Conservation (phyloP, 2,888 invertebrate species). For the Sarcophaga rosellei region DNA sequence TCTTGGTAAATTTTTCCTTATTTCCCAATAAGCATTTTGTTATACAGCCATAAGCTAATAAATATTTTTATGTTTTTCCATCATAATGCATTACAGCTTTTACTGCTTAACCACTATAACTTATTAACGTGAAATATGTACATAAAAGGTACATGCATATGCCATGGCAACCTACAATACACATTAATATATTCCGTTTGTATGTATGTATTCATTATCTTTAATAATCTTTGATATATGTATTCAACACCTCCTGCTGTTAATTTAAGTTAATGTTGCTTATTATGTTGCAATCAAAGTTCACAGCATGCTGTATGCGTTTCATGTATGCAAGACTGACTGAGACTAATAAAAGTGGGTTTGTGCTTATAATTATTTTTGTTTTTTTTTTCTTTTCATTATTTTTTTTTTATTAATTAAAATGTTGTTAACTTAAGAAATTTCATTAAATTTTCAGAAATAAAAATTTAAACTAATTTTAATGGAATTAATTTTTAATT, state of each 20-base stretch:
- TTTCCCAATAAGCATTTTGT: too few species aligned
- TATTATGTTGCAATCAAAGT: conserved; percentile 57
- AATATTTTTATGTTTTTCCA: too few species aligned
- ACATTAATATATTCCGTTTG: neutral
- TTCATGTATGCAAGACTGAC: neutral
- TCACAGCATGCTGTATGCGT: conserved; percentile 37
- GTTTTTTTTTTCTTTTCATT: too few species aligned
- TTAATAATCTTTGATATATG: neutral
- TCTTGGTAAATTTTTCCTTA: too few species aligned
- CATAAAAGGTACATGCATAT: too few species aligned
- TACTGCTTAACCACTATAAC: too few species aligned
- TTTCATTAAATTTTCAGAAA: neutral
- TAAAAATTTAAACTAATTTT: conserved; percentile 10
- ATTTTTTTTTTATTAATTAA: conserved; percentile 30
- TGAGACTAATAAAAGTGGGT: neutral
- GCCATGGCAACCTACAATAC: too few species aligned
- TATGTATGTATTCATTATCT: neutral
- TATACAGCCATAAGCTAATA: too few species aligned
- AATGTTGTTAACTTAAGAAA: conserved; percentile 22
- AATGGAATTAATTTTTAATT: conserved; percentile 8
- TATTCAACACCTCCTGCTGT: conserved; percentile 56
- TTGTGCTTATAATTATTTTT: conserved; percentile 7
- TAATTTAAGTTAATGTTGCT: conserved; percentile 52
- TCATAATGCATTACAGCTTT: too few species aligned
- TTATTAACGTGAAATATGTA: too few species aligned